Base-by-base conservation (phyloP, 2,113 vertebrate species). In the Micronycteris hirsuta region DNA sequence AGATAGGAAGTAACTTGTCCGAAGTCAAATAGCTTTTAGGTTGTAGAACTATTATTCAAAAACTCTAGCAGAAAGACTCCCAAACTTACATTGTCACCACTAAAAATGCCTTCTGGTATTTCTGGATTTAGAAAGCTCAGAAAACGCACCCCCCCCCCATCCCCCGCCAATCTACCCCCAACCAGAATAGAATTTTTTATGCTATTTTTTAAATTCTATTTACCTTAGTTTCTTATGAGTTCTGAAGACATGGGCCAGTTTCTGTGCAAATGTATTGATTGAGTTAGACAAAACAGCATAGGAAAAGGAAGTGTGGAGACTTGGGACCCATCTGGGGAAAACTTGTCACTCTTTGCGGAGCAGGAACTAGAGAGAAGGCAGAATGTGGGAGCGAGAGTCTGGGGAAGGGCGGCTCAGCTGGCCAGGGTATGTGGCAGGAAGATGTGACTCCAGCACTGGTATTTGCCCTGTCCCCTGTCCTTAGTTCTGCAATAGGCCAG, bases 61-160 rank as follows among this genome's bases (percentile, higher is more conserved):
- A 67, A 74, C 47, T 22, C 38, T 22, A 52, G 52, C 5, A 61
- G 28, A 86, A 43, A 36, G 47, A 52, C 76, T 67, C 15, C 9
- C 43, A 65, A 90, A 67, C 20, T 81, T 86, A 86, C 4, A 28
- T 13, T 65, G n/a, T 56, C 10, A 33, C 38, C 56, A 54, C 26
- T 43, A 33, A 74, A 81, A 86, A 67, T 73, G 31, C 6, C 7
- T 65, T 70, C 9, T 2, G 13, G 7, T 47, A 73, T 81, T 84
- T 85, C 28, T 61, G 61, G 49, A 77, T 70, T 86, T 81, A 67
- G 67, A 67, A 93, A 68, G 70, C 95, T 78, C 36, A 49, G 43
- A 65, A 71, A 83, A 58, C 16, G 56, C 38, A 91, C 1, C n/a
- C 54, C 43, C 12, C 22, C 14, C 52, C n/a, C 7, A n/a, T 14